phyloP scores from a whole-genome alignment of 2,113 vertebrate species.

The Pyxicephalus adspersus region DNA sequence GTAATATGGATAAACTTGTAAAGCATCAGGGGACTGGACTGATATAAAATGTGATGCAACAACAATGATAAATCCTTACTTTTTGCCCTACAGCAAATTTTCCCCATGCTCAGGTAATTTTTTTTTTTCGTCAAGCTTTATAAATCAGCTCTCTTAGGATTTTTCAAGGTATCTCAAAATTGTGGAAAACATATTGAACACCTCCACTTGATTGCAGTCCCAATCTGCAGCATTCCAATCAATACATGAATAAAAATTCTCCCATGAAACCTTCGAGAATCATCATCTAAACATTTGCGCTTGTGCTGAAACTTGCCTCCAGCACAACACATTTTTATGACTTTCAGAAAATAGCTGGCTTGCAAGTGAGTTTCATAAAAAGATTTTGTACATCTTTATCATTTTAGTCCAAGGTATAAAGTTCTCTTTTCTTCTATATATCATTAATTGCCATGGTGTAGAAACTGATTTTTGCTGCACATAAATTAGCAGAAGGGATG shows the following conservation, averaged over 20 bases:
- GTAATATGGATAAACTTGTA: conserved; percentile 51
- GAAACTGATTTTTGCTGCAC: not conserved
- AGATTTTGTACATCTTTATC: conserved; percentile 61
- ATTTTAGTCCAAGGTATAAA: conserved; percentile 38
- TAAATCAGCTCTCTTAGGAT: conserved; percentile 56
- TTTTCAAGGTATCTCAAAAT: conserved; percentile 62
- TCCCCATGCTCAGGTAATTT: conserved; percentile 47
- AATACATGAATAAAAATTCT: conserved; percentile 70
- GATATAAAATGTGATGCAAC: conserved; percentile 53
- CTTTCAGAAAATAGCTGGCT: conserved; percentile 62
- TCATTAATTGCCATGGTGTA: conserved; percentile 17
- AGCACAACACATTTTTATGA: conserved; percentile 67
- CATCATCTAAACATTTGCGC: conserved; percentile 66
- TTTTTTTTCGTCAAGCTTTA: conserved; percentile 49
- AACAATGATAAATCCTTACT: conserved; percentile 56
- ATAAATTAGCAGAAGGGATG: not conserved
- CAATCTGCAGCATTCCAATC: conserved; percentile 67
- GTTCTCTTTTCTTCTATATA: conserved; percentile 3
- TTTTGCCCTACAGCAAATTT: conserved; percentile 55
- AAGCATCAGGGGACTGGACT: conserved; percentile 39
- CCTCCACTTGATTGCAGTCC: conserved; percentile 68
- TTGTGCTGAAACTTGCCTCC: conserved; percentile 65
- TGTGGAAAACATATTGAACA: conserved; percentile 64
- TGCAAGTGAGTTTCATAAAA: conserved; percentile 64
- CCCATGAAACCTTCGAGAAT: conserved; percentile 68